Base-by-base conservation (phyloP, 2,797 vertebrate genomes). In the Siniperca obscura region DNA sequence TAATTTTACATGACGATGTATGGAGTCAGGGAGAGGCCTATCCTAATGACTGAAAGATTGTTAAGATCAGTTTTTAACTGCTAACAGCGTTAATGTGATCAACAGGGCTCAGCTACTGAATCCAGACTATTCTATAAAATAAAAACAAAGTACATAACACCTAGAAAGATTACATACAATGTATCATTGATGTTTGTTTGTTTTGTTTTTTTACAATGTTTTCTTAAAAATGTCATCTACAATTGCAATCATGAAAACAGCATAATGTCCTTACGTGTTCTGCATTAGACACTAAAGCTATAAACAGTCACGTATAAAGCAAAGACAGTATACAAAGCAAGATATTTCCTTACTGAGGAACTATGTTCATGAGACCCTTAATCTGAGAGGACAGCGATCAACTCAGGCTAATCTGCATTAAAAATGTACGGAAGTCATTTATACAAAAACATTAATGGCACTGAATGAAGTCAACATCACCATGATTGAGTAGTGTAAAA, bases 401-500 rank as follows among this genome's bases (percentile, higher is more conserved):
- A 91, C 74, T 76, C 70, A 77, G 89, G 70, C 72, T 86, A 89
- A 86, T 86, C 76, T 53, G 80, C 84, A 79, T 82, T 88, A 78
- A 81, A 86, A 92, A 88, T 81, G 76, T 86, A 88, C 62, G 21
- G 77, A 87, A 85, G 77, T 82, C 34, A 57, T 87, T 91, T 81
- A 90, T 93, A 92, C 73, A 93, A 92, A 92, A 92, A 92, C 85
- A 89, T 91, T 95, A 97, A 98, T 97, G 97, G 97, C 97, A 98
- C 96, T 95, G 97, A 96, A 97, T 96, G 95, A 96, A 97, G 95
- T 97, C 95, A 95, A 81, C 96, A 95, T 97, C 95, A 95, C 96
- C 93, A 95, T 96, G 96, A 96, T 46, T 95, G 96, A 95, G 96
- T 96, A 95, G 95, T 95, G 96, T 94, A 94, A 95, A 93, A 93